phyloP scores from a whole-genome alignment of 1,140 invertebrate species.

The Drosophila sucinea region DNA sequence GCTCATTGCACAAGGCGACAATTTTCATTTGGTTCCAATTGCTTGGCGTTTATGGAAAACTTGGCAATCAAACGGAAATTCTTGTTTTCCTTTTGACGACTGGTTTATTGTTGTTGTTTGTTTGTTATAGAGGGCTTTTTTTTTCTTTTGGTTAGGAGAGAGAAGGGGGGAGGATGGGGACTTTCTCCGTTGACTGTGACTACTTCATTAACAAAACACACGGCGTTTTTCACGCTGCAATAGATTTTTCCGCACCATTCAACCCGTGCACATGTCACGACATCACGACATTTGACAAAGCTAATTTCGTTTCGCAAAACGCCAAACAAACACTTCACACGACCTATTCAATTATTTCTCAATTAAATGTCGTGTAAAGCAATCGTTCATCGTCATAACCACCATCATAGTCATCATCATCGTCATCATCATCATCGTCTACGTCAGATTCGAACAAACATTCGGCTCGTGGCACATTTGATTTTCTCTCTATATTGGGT shows the following conservation, averaged over 20 bases:
- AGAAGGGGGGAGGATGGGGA: slow-evolving; percentile 11
- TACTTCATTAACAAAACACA: slow-evolving; percentile 75
- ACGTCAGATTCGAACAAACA: neutral
- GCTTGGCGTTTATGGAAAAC: slow-evolving; percentile 27
- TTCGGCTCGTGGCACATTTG: slow-evolving; percentile 70
- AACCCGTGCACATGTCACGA: slow-evolving; percentile 58
- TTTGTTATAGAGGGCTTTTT: slow-evolving; percentile 41
- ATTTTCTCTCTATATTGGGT: slow-evolving; percentile 6
- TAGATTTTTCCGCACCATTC: slow-evolving; percentile 68
- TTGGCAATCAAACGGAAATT: slow-evolving; percentile 61
- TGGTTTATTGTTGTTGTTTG: slow-evolving; percentile 28
- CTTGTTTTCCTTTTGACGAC: slow-evolving; percentile 17
- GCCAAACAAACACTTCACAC: slow-evolving; percentile 79
- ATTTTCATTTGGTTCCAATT: slow-evolving; percentile 19
- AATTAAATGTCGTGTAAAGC: slow-evolving; percentile 79
- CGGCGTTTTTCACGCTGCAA: slow-evolving; percentile 73
- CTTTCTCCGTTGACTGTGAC: slow-evolving; percentile 75
- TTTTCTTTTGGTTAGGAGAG: neutral
- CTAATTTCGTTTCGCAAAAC: slow-evolving; percentile 71
- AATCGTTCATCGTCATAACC: slow-evolving; percentile 50
- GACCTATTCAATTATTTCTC: slow-evolving; percentile 81
- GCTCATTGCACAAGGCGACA: slow-evolving; percentile 54
- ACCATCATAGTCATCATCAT: slow-evolving; percentile 27
- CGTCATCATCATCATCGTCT: slow-evolving; percentile 22
- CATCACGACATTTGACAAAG: slow-evolving; percentile 67